Conservation (phyloP, 2,113 vertebrate species). For the Anguilla rostrata region DNA sequence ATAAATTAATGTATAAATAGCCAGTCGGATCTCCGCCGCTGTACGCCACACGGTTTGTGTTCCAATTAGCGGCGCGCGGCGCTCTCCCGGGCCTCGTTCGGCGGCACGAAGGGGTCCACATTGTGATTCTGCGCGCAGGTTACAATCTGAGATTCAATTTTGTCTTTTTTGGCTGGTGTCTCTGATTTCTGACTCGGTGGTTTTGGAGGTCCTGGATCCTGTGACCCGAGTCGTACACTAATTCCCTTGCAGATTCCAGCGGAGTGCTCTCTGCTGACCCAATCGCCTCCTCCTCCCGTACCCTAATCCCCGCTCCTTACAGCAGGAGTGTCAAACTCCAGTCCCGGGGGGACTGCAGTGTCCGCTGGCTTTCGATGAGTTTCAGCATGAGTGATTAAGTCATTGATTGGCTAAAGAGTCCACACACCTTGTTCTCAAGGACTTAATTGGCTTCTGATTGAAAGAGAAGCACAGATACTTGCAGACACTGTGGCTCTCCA, state of each 20-base stretch:
- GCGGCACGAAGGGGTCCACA: neutral
- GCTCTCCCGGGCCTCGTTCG: neutral
- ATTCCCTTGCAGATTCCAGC: neutral
- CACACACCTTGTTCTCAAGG: too few relatives aligned
- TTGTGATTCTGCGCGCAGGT: neutral
- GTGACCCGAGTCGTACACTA: neutral
- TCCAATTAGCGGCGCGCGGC: neutral
- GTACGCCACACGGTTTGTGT: neutral
- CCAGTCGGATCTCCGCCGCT: neutral
- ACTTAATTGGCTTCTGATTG: too few relatives aligned
- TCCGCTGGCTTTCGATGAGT: too few relatives aligned
- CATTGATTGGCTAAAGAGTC: too few relatives aligned
- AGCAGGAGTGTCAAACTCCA: neutral
- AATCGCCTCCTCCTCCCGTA: neutral
- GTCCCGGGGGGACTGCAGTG: too few relatives aligned
- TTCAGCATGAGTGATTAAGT: too few relatives aligned
- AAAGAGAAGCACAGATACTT: too few relatives aligned
- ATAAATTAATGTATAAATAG: slow-evolving; percentile 30
- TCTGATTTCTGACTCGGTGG: neutral
- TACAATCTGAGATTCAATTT: neutral
- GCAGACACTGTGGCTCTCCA: too few relatives aligned
- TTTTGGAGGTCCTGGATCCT: neutral
- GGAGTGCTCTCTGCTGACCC: neutral
- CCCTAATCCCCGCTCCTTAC: neutral
- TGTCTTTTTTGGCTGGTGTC: neutral